Percentiles rank a stretch among this genome's conserved stretches.
Conservation (phyloP, 2,113 vertebrate genomes). For the Cinclus mexicanus region DNA sequence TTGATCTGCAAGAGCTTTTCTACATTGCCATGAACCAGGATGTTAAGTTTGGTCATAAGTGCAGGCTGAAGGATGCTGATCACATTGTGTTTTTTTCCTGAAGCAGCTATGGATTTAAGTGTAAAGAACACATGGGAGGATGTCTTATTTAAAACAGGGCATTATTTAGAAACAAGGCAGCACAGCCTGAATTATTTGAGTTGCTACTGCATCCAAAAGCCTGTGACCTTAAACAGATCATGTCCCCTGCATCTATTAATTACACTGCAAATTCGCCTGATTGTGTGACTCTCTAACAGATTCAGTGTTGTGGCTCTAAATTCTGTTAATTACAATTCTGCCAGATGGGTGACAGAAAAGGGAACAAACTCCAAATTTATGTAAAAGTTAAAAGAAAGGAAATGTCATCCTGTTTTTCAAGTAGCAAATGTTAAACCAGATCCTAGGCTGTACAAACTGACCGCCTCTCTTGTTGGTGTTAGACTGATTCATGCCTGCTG, state of each 20-base stretch:
- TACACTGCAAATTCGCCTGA: not conserved
- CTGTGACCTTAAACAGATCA: not conserved
- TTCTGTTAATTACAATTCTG: constrained; percentile 21
- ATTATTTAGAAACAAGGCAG: not conserved
- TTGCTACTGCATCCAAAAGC: not conserved
- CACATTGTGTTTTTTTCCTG: not conserved
- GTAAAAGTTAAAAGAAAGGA: not conserved
- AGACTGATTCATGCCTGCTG: not conserved
- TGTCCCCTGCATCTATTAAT: constrained; percentile 37
- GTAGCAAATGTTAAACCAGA: not conserved
- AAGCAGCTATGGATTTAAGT: not conserved
- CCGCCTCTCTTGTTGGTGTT: not conserved
- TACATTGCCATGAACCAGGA: accelerated
- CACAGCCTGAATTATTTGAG: not conserved
- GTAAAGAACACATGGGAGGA: not conserved
- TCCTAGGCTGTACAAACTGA: not conserved
- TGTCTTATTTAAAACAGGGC: not conserved
- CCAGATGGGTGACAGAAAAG: not conserved
- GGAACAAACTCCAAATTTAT: not conserved
- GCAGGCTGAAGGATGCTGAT: not conserved
- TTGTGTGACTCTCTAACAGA: not conserved
- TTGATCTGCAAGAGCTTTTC: not conserved
- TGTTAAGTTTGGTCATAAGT: not conserved
- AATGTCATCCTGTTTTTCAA: not conserved
- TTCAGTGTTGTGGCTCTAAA: not conserved